Conservation (phyloP, 1,140 invertebrate species). For the Brevipalpus yothersi region DNA sequence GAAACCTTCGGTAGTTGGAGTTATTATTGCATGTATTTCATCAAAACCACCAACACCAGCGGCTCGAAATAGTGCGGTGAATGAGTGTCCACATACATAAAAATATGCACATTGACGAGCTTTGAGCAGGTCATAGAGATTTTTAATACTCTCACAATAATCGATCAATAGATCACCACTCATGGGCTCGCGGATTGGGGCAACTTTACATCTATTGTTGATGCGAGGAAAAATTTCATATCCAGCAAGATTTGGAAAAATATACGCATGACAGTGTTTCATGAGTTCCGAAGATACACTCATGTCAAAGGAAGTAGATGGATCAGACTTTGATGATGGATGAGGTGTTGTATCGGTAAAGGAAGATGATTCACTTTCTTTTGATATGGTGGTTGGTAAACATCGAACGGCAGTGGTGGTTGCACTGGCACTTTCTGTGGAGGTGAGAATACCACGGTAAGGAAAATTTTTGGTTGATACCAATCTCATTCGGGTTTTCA, state of each 20-base stretch:
- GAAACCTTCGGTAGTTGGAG: slow-evolving; percentile 65
- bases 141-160: slow-evolving; percentile 42
- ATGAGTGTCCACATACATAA: slow-evolving; percentile 67
- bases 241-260: slow-evolving; percentile 67
- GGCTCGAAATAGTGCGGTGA: slow-evolving; percentile 49
- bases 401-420: slow-evolving; percentile 62
- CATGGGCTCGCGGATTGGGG: background rate
- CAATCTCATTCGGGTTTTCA: slow-evolving; percentile 57
- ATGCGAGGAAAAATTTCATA: slow-evolving; percentile 48
- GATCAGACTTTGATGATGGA: slow-evolving; percentile 20
- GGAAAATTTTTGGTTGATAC: slow-evolving; percentile 51
- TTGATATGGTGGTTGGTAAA: slow-evolving; percentile 24
- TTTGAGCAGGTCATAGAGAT: slow-evolving; percentile 36
- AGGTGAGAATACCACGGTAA: slow-evolving; percentile 40
- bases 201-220: background rate
- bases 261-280: slow-evolving; percentile 63
- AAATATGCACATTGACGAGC: slow-evolving; percentile 77
- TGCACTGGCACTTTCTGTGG: slow-evolving; percentile 67
- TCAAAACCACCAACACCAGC: slow-evolving; percentile 29
- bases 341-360: background rate
- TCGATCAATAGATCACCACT: slow-evolving; percentile 17
- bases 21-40: slow-evolving; percentile 50
- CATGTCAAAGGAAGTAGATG: slow-evolving; percentile 32
- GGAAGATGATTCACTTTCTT: slow-evolving; percentile 25
- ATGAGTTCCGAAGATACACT: slow-evolving; percentile 58